Evolutionary conservation across 2,797 vertebrate genomes (phyloP), one percentile per base, ranked within the genome.

Genomic region (Galago senegalensis): DNA sequence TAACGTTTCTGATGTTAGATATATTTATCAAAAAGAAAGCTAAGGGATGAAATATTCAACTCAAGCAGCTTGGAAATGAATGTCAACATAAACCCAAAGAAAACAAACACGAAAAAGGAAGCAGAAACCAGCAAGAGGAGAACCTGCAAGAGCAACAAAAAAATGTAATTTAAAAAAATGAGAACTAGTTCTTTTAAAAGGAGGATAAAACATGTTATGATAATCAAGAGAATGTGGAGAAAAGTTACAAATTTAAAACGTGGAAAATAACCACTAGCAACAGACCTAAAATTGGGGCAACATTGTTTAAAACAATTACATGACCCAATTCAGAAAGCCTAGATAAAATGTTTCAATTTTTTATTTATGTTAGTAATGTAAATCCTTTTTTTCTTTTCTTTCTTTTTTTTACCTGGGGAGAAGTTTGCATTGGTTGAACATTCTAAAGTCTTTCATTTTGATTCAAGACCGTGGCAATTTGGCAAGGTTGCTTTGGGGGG

Each of bases 261-360:
- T 91, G 20, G 46, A 86, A 94, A 95, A 91, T 89, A 88, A 69
- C 16, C 34, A 60, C 14, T 49, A 88, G 79, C 70, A 94, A 91
- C 29, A 87, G 91, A 93, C 46, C 29, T 40, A 21, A 91, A 91
- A 92, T 43, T 40, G 76, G 53, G 3, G 12, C 80, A 67, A 72
- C 1, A 43, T 11, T n/a, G 1, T 86, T 81, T 31, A 70, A 49
- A 83, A 80, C 12, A 79, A 43, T 49, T 34, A 67, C n/a, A 61
- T 73, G 29, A 11, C 31, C 80, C 31, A 63, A 79, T 70, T 93
- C 79, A 92, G 67, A 86, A 76, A 49, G n/a, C 37, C 34, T 96
- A 81, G 37, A 89, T 31, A 87, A 80, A 79, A 75, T 49, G 40
- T 18, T 5, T 56, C 21, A 91, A 43, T 58, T 61, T 82, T 3